These are phyloP conservation scores for Globodera rostochiensis DNA, from an alignment of 1,140 invertebrate species.

Conservation along the genomic window DNA sequence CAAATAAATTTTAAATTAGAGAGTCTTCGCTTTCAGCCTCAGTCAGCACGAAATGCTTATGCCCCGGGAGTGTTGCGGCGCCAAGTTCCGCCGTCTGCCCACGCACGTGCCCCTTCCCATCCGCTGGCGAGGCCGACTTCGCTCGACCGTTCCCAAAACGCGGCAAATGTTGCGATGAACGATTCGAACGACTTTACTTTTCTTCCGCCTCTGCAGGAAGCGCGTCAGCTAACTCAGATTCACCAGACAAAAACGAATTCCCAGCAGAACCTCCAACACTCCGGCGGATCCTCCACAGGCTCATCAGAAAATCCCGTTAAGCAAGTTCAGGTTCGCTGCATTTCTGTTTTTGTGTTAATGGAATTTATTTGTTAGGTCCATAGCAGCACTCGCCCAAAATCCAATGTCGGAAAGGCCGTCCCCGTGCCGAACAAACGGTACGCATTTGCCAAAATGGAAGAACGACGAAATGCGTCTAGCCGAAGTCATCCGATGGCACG, in stretches of 20 bases:
- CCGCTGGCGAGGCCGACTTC: neutral
- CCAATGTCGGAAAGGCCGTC: conserved; percentile 51
- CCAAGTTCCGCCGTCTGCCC: conserved; percentile 16
- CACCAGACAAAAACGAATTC: conserved; percentile 37
- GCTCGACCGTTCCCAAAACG: conserved; percentile 23
- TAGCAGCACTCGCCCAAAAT: conserved; percentile 16
- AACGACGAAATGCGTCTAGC: conserved; percentile 39
- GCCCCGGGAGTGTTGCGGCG: conserved; percentile 20
- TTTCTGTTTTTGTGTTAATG: conserved; percentile 11
- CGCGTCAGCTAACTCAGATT: conserved; percentile 24
- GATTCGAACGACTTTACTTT: conserved; percentile 63
- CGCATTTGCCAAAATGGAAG: conserved; percentile 60
- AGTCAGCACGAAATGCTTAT: conserved; percentile 1
- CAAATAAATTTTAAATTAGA: no score
- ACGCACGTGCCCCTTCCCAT: conserved; percentile 5
- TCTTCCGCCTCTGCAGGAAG: conserved; percentile 53
- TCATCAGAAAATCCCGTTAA: conserved; percentile 54
- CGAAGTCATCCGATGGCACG: conserved; percentile 13
- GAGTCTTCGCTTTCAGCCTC: neutral
- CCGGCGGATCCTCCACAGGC: conserved; percentile 38
- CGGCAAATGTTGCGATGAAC: conserved; percentile 39
- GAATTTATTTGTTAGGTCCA: conserved; percentile 27
- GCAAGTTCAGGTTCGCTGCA: conserved; percentile 59
- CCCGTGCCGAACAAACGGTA: conserved; percentile 63
- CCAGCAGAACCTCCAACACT: conserved; percentile 44